Evolutionary conservation across 2,888 invertebrate genomes (phyloP), one percentile per base, ranked within the genome.

Genomic region (Eulithis testata): DNA sequence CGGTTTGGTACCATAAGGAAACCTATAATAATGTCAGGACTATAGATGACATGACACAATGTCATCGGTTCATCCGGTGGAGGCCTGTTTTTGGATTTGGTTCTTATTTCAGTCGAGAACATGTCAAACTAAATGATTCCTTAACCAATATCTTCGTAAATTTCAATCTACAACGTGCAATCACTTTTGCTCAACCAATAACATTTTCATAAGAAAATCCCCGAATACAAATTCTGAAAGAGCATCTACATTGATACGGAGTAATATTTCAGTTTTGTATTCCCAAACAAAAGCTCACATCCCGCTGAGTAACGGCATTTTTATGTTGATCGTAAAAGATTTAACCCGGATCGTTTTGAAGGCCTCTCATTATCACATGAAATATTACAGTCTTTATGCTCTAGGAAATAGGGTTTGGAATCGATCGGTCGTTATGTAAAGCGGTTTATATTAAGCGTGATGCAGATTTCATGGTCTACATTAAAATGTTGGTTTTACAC

Each of bases 321-420:
- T 85, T 85, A 86, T 80, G 81, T 76, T 75, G 77, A 82, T 84
- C 85, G 71, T 85, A 83, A 86, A 83, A 80, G 80, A 80, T 81
- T 82, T 80, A 80, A 78, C 78, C 77, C 72, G 52, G 72, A 76
- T 79, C 73, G 73, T 74, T 75, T 77, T 76, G 77, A 80, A 82
- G 78, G 77, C 75, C 76, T 73, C 76, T 82, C 80, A 82, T 81
- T 81, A 81, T 73, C 65, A 72, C 74, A 69, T 77, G 76, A 76
- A 70, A 76, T 77, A 79, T 78, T 79, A 76, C 70, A 65, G 61
- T 66, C 73, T 66, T 77, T 80, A 76, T 73, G 59, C n/a, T 56
- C 67, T 67, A 75, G 74, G 65, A 69, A 73, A 78, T 77, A 82
- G 73, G 68, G 78, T 74, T 69, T 53, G 69, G 70, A 79, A 78